A percentile compares a stretch with the other conserved stretches of the same genome.
These are phyloP conservation scores for Drepana falcataria DNA, from an alignment of 2,888 invertebrate genomes.

Conservation along the genomic window DNA sequence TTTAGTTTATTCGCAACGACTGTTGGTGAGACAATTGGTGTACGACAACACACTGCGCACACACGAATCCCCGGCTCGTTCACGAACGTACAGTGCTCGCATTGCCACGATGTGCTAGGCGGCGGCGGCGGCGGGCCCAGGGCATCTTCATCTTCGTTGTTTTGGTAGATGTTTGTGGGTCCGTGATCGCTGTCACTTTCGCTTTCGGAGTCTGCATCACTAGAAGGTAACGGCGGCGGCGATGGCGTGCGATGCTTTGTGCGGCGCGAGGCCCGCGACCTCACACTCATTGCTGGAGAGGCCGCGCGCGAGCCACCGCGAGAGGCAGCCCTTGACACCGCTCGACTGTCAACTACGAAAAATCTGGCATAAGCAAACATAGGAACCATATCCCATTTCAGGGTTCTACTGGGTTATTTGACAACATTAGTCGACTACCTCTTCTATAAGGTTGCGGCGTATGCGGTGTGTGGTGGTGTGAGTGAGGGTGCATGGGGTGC, in stretches of 20 bases:
- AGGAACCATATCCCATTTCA: no score
- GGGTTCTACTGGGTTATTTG: no score
- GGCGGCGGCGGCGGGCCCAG: constrained; percentile 69
- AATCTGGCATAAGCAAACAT: background rate
- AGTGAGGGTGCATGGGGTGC: constrained; percentile 33
- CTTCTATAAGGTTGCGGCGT: constrained; percentile 65
- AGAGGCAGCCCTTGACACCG: constrained; percentile 72
- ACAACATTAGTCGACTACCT: constrained; percentile 30
- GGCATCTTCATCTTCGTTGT: constrained; percentile 39
- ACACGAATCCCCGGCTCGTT: constrained; percentile 89
- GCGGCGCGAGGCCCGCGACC: constrained; percentile 83
- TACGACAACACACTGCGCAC: constrained; percentile 92
- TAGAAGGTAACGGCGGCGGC: constrained; percentile 62
- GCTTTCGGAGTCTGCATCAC: constrained; percentile 82
- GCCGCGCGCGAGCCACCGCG: constrained; percentile 82
- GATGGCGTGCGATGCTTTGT: constrained; percentile 59
- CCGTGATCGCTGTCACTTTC: constrained; percentile 47
- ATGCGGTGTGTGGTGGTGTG: constrained; percentile 43
- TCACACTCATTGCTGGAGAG: constrained; percentile 83
- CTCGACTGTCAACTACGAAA: constrained; percentile 64
- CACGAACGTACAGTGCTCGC: constrained; percentile 93
- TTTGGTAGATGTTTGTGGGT: constrained; percentile 9
- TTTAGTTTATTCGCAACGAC: constrained; percentile 23
- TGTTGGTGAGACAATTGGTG: constrained; percentile 73
- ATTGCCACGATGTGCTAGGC: constrained; percentile 85